Conservation (phyloP, 2,888 invertebrate species). For the Hydraecia micacea region DNA sequence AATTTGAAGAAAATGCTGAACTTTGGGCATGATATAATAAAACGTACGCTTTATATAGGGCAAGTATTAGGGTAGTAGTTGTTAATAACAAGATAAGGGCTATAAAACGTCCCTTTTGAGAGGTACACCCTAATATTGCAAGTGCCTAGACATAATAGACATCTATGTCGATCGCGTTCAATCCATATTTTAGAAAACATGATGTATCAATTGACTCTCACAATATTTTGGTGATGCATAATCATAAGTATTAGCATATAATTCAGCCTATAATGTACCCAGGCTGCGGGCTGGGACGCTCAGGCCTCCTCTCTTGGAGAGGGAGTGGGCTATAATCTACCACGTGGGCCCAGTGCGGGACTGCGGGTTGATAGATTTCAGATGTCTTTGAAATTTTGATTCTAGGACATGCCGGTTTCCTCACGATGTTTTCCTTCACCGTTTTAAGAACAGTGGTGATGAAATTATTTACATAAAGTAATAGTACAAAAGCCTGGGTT, state of each 20-base stretch:
- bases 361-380: background rate
- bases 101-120: background rate
- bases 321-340: background rate
- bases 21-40: background rate
- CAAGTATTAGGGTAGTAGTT: background rate
- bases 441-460: background rate
- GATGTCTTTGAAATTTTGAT: background rate
- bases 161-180: background rate
- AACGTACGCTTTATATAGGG: background rate
- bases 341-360: background rate
- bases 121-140: background rate
- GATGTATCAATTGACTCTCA: background rate
- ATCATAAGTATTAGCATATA: background rate
- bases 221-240: background rate
- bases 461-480: background rate
- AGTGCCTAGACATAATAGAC: background rate
- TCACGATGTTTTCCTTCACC: background rate
- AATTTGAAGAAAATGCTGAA: conserved; percentile 1
- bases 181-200: background rate
- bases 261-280: background rate
- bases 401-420: background rate
- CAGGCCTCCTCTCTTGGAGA: background rate
- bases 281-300: background rate
- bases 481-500: background rate
- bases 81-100: background rate